These are phyloP conservation scores for Toxostoma redivivum DNA, from an alignment of 2,113 vertebrate genomes.

Conservation along the genomic window DNA sequence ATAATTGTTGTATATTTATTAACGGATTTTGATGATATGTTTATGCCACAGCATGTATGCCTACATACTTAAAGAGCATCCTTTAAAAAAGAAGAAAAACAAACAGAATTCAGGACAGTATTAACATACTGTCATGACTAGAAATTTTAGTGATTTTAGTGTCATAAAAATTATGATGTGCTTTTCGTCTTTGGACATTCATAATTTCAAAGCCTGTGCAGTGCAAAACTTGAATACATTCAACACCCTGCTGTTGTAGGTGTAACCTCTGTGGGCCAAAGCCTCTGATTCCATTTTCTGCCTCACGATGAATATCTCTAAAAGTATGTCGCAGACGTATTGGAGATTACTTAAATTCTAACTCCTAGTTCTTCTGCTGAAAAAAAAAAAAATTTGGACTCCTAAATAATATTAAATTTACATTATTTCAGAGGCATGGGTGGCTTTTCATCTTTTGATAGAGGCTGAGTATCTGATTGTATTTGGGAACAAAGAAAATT, in stretches of 20 bases:
- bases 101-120: not conserved
- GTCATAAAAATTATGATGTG: not conserved
- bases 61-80: not conserved
- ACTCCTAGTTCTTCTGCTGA: not conserved
- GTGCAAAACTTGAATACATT: not conserved
- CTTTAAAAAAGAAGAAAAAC: not conserved
- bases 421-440: not conserved
- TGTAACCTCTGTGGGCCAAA: not conserved
- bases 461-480: not conserved
- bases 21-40: not conserved
- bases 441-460: not conserved
- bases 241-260: not conserved
- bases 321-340: not conserved
- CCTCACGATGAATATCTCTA: not conserved
- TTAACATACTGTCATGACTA: not conserved
- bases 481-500: not conserved
- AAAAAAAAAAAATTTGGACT: not conserved
- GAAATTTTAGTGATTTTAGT: not conserved
- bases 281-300: not conserved
- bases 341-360: not conserved
- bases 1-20: not conserved
- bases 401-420: not conserved
- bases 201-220: not conserved
- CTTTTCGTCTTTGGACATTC: not conserved
- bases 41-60: not conserved